Base-by-base conservation (phyloP, 2,797 vertebrate genomes). In the Chelmon rostratus region DNA sequence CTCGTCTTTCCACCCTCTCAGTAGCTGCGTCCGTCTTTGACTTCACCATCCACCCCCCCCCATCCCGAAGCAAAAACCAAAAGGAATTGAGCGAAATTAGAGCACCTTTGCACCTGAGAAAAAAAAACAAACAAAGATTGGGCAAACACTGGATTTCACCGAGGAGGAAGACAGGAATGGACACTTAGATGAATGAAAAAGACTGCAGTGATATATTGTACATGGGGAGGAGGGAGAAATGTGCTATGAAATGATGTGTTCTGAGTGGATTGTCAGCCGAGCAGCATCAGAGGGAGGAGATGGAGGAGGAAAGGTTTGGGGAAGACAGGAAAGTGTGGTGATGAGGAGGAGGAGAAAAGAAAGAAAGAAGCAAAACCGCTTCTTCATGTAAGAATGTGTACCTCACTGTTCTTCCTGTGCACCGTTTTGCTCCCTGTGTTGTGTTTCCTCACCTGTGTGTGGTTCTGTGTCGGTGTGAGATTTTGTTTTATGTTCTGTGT, bases 311-410 rank as follows among this genome's bases (percentile, higher is more conserved):
- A 88, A 90, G 92, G 88, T 93, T 92, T 94, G 88, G 86, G 92
- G 92, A 92, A 92, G 91, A 92, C 70, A 88, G 79, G 88, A 82
- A 95, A 91, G 74, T 88, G 81, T 90, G 89, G 71, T 87, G 86
- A 77, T 21, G 63, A 87, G 66, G 84, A 87, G 66, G 78, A 88
- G 71, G 81, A 86, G 13, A 72, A 82, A 84, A 76, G 79, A 86
- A 89, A 86, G 86, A 87, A 89, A 81, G 89, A 92, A 90, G 83
- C 79, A 79, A 79, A 84, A 81, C 90, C 90, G 61, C 92, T 92
- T 93, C 93, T 91, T 88, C 92, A 95, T 94, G 95, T 96, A 95
- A 95, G 95, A 93, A 91, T 89, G 92, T 89, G 87, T 88, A 71
- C 86, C 86, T 92, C 87, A 86, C 86, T 83, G 83, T 88, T 76